Conservation (phyloP, 1,140 invertebrate species). For the Aleiodes sp. region DNA sequence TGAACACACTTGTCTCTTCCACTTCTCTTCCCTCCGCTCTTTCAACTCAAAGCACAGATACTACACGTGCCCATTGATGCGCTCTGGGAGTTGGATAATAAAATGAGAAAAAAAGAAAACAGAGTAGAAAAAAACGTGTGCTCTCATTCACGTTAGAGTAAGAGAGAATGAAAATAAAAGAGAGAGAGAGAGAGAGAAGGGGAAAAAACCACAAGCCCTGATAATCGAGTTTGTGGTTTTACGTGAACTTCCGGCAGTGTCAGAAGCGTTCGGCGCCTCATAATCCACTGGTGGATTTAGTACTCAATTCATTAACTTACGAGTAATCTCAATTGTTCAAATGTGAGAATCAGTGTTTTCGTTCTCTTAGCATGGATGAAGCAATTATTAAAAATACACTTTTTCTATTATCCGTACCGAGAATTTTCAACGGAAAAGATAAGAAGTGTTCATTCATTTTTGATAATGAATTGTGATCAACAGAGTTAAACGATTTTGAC, state of each 20-base stretch:
- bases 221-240: conserved; percentile 19
- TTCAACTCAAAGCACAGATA: background rate
- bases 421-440: too few species aligned
- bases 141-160: background rate
- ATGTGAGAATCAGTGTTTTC: too few species aligned
- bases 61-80: conserved; percentile 10
- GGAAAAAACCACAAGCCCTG: conserved; percentile 8
- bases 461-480: too few species aligned
- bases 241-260: background rate
- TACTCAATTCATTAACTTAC: conserved; percentile 6
- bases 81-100: background rate
- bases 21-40: background rate
- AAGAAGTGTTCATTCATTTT: too few species aligned
- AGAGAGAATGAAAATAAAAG: background rate
- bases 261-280: background rate
- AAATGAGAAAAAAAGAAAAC: background rate
- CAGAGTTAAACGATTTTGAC: too few species aligned
- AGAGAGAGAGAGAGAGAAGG: background rate
- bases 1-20: too few species aligned
- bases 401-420: too few species aligned
- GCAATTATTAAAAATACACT: too few species aligned
- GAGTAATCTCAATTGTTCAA: too few species aligned
- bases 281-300: background rate
- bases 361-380: too few species aligned
- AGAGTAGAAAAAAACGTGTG: background rate